Evolutionary conservation across 2,113 vertebrate species (phyloP).

Genomic region (Pundamilia nyererei): DNA sequence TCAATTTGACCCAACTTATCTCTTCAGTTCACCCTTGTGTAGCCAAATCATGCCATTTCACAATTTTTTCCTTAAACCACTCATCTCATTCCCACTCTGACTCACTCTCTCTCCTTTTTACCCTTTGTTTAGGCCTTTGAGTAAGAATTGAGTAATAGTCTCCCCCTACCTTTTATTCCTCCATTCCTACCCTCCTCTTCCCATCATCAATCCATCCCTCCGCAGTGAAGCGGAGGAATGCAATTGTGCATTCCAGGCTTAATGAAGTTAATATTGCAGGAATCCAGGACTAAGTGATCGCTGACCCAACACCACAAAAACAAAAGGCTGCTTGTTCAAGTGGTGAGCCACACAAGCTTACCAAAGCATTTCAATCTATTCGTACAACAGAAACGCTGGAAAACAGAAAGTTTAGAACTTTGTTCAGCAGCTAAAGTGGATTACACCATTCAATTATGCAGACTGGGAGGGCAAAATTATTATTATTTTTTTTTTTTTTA

Average conservation of each 20-base stretch:
- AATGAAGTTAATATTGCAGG: constrained; percentile 84
- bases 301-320: constrained; percentile 70
- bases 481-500: not conserved
- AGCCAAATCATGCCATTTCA: constrained; percentile 18
- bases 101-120: constrained; percentile 32
- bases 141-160: constrained; percentile 17
- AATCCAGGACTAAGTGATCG: constrained; percentile 72
- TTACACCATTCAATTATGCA: constrained; percentile 24
- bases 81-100: constrained; percentile 12
- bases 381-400: not conserved
- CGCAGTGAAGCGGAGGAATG: constrained; percentile 68
- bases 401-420: constrained; percentile 31
- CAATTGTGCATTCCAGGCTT: constrained; percentile 78
- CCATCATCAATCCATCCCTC: constrained; percentile 55
- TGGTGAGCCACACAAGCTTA: constrained; percentile 62
- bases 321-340: constrained; percentile 70
- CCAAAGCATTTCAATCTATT: constrained; percentile 32
- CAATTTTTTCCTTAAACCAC: constrained; percentile 11
- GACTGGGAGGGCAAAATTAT: not conserved
- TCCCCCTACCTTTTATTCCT: not conserved
- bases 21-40: constrained; percentile 7
- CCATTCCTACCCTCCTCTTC: constrained; percentile 34
- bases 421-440: constrained; percentile 26
- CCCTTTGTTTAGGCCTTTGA: constrained; percentile 8
- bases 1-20: constrained; percentile 5